phyloP scores from a whole-genome alignment of 2,113 vertebrate genomes.

The Pseudopodoces humilis region DNA sequence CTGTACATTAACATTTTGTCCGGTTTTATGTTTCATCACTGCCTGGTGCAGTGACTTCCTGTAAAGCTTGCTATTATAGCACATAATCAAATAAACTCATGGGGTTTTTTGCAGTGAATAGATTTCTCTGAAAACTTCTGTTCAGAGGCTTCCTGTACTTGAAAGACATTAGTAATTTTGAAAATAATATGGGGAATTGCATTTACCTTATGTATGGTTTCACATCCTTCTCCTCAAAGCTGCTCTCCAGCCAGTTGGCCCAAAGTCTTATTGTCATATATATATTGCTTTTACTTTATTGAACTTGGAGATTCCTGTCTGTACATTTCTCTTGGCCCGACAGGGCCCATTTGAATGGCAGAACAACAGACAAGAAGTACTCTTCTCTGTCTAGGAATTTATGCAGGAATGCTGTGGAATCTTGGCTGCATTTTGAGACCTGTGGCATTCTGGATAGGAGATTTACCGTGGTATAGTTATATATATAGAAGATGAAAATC shows the following conservation, averaged over 20 bases:
- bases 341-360: background rate
- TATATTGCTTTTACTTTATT: background rate
- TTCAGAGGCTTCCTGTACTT: background rate
- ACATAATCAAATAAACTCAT: background rate
- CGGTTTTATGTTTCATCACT: background rate
- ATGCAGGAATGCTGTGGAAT: background rate
- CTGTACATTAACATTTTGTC: background rate
- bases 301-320: background rate
- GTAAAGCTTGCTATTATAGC: background rate
- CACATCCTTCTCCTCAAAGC: background rate
- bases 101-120: background rate
- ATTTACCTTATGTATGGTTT: background rate
- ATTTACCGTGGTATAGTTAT: background rate
- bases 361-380: background rate
- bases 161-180: background rate
- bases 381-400: background rate
- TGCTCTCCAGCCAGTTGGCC: background rate
- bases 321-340: background rate
- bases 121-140: background rate
- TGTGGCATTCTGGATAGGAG: background rate
- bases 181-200: background rate
- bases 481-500: background rate
- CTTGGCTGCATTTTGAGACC: background rate
- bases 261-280: background rate
- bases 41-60: background rate